A percentile compares a stretch with the other conserved stretches of the same genome.
Conservation (phyloP, 2,113 vertebrate genomes). For the Cyanoramphus novaezelandiae region DNA sequence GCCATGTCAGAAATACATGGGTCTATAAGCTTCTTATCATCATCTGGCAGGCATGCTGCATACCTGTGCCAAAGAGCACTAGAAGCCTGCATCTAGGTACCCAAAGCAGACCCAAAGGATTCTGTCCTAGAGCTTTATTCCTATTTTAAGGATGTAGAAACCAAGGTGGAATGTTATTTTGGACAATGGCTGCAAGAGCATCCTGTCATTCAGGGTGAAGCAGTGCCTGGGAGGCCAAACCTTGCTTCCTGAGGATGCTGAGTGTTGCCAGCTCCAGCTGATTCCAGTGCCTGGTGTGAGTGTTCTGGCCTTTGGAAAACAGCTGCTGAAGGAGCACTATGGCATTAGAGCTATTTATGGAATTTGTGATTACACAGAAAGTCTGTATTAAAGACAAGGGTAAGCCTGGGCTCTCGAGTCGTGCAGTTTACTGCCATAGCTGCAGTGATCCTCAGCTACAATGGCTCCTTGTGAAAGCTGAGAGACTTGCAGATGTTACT, state of each 20-base stretch:
- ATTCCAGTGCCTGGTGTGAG: not conserved
- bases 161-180: not conserved
- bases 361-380: not conserved
- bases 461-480: not conserved
- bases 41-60: not conserved
- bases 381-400: not conserved
- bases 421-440: not conserved
- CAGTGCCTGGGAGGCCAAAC: not conserved
- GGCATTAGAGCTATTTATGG: not conserved
- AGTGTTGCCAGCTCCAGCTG: not conserved
- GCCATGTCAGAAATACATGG: not conserved
- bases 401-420: not conserved
- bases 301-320: not conserved
- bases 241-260: not conserved
- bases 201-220: not conserved
- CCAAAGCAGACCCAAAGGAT: not conserved
- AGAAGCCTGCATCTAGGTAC: not conserved
- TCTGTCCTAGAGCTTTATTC: not conserved
- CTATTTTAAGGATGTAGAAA: not conserved
- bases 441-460: not conserved
- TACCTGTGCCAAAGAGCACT: not conserved
- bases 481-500: not conserved
- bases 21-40: not conserved
- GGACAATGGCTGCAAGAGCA: not conserved
- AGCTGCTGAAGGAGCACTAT: not conserved